These are phyloP conservation scores for Pantherophis vulpinus DNA, from an alignment of 2,797 vertebrate species.

Conservation along the genomic window DNA sequence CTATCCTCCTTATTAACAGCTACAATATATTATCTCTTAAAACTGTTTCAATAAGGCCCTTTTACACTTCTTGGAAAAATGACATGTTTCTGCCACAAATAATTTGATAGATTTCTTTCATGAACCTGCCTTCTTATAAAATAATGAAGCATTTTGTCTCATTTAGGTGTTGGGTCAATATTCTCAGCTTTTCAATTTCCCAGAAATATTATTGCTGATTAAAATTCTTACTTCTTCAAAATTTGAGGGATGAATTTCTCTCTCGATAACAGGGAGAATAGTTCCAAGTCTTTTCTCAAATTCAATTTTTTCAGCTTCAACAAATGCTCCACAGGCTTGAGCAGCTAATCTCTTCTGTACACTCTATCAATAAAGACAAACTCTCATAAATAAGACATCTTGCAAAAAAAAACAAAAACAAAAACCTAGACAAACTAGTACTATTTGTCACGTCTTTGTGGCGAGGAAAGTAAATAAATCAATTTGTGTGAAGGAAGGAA, in stretches of 20 bases:
- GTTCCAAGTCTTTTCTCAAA: slow-evolving; percentile 79
- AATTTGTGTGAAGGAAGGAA: neutral
- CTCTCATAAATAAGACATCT: neutral
- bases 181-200: neutral
- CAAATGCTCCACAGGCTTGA: slow-evolving; percentile 88
- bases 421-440: neutral
- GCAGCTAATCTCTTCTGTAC: slow-evolving; percentile 83
- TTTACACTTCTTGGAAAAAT: neutral
- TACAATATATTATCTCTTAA: neutral
- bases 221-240: slow-evolving; percentile 84
- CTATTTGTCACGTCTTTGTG: neutral
- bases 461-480: neutral
- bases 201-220: neutral
- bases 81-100: neutral
- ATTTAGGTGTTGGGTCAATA: neutral
- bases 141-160: neutral
- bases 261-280: slow-evolving; percentile 83
- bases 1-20: neutral
- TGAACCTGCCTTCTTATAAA: neutral
- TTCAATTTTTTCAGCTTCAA: slow-evolving; percentile 83
- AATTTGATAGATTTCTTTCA: slow-evolving; percentile 13
- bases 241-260: slow-evolving; percentile 79
- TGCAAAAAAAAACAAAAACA: neutral
- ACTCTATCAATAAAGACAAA: slow-evolving; percentile 59
- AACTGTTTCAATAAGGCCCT: neutral